phyloP scores from a whole-genome alignment of 2,888 invertebrate genomes.

The Brachypterus glaber region DNA sequence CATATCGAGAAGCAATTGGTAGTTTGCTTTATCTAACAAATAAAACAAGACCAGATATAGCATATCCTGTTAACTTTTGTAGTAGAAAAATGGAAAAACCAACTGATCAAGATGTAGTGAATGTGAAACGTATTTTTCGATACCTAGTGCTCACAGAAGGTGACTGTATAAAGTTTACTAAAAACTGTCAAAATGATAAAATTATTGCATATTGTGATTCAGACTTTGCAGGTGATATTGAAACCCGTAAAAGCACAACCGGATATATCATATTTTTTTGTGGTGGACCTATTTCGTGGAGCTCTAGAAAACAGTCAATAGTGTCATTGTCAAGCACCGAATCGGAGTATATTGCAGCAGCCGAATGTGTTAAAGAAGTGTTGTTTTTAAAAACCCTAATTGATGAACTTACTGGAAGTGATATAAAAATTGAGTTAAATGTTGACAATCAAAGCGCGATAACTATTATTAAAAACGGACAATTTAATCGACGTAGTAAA shows the following conservation, averaged over 20 bases:
- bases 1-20: conserved; percentile 20
- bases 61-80: conserved; percentile 10
- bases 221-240: conserved; percentile 19
- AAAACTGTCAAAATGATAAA: conserved; percentile 5
- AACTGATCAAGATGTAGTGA: conserved; percentile 13
- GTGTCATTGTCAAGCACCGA: conserved; percentile 24
- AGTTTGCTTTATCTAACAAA: conserved; percentile 18
- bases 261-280: conserved; percentile 17
- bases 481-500: conserved; percentile 15
- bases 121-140: conserved; percentile 13
- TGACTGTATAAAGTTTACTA: conserved; percentile 3
- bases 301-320: conserved; percentile 22
- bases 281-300: conserved; percentile 25
- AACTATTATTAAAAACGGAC: conserved; percentile 12
- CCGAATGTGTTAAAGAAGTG: conserved; percentile 20
- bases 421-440: conserved; percentile 9
- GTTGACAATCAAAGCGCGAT: conserved; percentile 19
- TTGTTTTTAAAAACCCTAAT: conserved; percentile 18
- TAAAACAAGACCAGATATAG: conserved; percentile 12
- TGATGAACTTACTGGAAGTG: conserved; percentile 13
- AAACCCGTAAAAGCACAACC: conserved; percentile 20
- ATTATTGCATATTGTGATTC: conserved; percentile 16
- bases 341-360: conserved; percentile 23
- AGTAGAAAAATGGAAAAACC: conserved; percentile 18
- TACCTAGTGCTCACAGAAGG: conserved; percentile 2